Conservation (phyloP, 1,140 invertebrate species). For the Drosophila ogumai region DNA sequence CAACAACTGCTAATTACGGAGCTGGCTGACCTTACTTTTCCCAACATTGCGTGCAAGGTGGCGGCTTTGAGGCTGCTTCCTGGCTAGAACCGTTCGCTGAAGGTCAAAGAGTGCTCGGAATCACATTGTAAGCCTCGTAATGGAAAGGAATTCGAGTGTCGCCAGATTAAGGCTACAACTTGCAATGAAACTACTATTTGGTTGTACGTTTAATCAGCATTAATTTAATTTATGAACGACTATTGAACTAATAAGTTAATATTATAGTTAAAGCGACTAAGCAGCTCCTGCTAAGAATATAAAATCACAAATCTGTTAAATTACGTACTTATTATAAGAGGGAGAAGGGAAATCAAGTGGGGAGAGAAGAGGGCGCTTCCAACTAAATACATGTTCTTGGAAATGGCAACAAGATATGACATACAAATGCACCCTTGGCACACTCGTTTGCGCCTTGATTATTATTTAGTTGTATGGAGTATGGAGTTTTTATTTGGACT, state of each 20-base stretch:
- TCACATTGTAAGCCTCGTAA: background rate
- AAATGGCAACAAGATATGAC: background rate
- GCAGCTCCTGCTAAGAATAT: constrained; percentile 16
- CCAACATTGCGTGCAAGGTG: constrained; percentile 23
- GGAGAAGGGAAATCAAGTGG: background rate
- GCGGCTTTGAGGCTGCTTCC: constrained; percentile 25
- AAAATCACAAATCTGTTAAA: constrained; percentile 16
- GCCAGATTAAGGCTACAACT: background rate
- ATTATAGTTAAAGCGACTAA: constrained; percentile 5
- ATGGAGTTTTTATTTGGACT: constrained; percentile 54
- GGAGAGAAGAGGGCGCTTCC: background rate
- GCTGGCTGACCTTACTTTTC: constrained; percentile 28
- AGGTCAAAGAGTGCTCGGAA: constrained; percentile 1
- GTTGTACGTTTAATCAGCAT: background rate
- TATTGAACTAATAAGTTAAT: constrained; percentile 9
- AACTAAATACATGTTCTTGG: background rate
- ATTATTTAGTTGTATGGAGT: constrained; percentile 29
- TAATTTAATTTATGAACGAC: constrained; percentile 11
- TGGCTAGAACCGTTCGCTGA: background rate
- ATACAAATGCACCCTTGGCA: constrained; percentile 5
- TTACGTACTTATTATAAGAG: background rate
- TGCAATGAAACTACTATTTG: background rate
- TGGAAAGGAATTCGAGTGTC: background rate
- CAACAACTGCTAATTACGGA: constrained; percentile 25
- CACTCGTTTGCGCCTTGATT: background rate